Evolutionary conservation across 30 jellyfish, hydroid and myxozoan species (phyloP).

Genomic region (Aurelia aurita): DNA sequence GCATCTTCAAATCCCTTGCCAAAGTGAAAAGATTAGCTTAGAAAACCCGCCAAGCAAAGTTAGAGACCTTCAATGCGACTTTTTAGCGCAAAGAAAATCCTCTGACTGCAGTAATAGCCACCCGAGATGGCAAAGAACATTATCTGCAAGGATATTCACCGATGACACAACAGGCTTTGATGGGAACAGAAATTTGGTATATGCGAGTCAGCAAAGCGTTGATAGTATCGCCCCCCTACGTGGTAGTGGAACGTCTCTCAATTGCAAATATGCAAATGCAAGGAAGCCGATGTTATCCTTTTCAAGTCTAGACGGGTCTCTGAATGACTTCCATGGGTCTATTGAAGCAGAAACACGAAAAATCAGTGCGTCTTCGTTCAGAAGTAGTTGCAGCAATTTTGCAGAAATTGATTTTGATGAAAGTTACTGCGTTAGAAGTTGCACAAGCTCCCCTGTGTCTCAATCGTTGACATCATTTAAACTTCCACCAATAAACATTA

Average conservation of each 20-base stretch:
- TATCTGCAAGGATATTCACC: not conserved
- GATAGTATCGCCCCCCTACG: too few species aligned
- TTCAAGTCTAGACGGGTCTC: conserved; percentile 28
- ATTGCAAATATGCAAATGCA: too few species aligned
- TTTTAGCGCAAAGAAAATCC: conserved; percentile 5
- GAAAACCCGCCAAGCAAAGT: not conserved
- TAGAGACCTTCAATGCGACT: not conserved
- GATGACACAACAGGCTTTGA: conserved; percentile 1
- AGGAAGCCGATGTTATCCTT: conserved; percentile 16
- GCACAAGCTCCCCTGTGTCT: conserved; percentile 1
- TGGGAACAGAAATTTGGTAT: not conserved
- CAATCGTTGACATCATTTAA: not conserved
- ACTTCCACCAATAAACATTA: conserved; percentile 9
- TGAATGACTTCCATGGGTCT: conserved; percentile 1
- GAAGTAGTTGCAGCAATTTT: conserved; percentile 46
- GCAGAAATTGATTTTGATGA: conserved; percentile 46
- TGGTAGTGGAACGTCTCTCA: too few species aligned
- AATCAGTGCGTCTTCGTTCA: conserved; percentile 36
- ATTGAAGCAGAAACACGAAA: not conserved
- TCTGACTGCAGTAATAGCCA: conserved; percentile 40
- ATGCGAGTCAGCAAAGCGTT: too few species aligned
- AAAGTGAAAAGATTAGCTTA: not conserved
- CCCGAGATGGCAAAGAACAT: not conserved
- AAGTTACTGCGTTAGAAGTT: conserved; percentile 39
- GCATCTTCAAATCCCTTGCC: conserved; percentile 21